Evolutionary conservation across 2,797 vertebrate species (phyloP).

Genomic region (Pitangus sulphuratus): DNA sequence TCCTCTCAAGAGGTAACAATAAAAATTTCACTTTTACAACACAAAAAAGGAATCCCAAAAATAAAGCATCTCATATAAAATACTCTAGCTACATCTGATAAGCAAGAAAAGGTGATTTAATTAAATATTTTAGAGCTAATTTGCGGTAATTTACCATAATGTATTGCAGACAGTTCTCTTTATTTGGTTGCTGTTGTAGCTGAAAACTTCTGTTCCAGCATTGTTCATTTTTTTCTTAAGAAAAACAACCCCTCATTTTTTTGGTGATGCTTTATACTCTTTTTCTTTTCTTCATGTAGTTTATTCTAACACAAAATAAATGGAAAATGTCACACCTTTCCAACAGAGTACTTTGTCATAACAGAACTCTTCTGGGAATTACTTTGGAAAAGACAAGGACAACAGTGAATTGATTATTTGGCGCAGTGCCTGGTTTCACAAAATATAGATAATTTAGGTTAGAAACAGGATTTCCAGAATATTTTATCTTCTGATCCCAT

Average conservation of each 20-base stretch:
- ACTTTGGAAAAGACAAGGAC: neutral
- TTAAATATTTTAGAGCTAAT: conserved; percentile 64
- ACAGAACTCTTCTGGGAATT: neutral
- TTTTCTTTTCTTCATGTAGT: neutral
- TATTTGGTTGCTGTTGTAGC: neutral
- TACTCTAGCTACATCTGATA: conserved; percentile 21
- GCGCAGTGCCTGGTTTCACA: neutral
- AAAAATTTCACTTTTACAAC: conserved; percentile 55
- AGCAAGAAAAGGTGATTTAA: conserved; percentile 67
- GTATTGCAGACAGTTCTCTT: conserved; percentile 19
- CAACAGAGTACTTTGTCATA: conserved; percentile 16
- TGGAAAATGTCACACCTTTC: conserved; percentile 42
- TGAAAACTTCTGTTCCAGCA: neutral
- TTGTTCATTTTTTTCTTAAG: conserved; percentile 38
- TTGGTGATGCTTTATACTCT: neutral
- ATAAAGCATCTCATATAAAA: conserved; percentile 6
- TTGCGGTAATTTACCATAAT: conserved; percentile 39
- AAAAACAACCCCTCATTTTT: neutral
- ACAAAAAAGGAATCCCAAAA: conserved; percentile 5
- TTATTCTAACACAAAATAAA: conserved; percentile 41
- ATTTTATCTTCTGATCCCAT: neutral
- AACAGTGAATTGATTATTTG: neutral
- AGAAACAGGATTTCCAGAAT: neutral
- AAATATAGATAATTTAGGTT: neutral
- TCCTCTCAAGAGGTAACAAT: neutral